Percentiles rank a stretch among this genome's conserved stretches.
Conservation (phyloP, 2,797 vertebrate species). For the Lophotriccus pileatus region DNA sequence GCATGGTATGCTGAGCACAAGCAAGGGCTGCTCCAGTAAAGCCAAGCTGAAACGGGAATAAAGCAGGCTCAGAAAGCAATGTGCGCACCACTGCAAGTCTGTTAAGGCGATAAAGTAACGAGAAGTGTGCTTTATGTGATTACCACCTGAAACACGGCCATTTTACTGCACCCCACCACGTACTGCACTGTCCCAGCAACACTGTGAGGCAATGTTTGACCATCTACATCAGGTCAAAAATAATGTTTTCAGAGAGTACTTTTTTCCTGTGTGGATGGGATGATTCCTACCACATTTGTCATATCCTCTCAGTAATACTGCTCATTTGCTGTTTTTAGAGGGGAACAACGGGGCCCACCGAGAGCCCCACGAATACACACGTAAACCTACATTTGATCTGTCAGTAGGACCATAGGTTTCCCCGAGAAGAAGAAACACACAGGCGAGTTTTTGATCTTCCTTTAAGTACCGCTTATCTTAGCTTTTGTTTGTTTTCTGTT, state of each 20-base stretch:
- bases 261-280: neutral
- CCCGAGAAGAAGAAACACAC: conserved; percentile 11
- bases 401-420: neutral
- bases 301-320: neutral
- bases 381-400: conserved; percentile 13
- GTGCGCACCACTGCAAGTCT: rapidly evolving
- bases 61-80: neutral
- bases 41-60: neutral
- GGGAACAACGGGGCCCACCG: neutral
- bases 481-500: conserved; percentile 60
- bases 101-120: neutral
- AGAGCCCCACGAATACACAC: neutral
- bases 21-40: neutral
- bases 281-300: neutral
- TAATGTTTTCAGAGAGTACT: neutral
- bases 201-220: neutral
- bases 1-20: neutral
- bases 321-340: neutral
- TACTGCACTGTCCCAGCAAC: neutral
- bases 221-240: neutral
- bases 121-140: neutral
- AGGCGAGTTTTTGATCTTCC: conserved; percentile 49
- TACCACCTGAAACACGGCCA: neutral
- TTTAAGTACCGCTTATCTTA: conserved; percentile 16
- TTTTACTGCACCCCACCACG: neutral